These are phyloP conservation scores for Trissolcus basalis DNA, from an alignment of 1,140 invertebrate genomes.

Conservation along the genomic window DNA sequence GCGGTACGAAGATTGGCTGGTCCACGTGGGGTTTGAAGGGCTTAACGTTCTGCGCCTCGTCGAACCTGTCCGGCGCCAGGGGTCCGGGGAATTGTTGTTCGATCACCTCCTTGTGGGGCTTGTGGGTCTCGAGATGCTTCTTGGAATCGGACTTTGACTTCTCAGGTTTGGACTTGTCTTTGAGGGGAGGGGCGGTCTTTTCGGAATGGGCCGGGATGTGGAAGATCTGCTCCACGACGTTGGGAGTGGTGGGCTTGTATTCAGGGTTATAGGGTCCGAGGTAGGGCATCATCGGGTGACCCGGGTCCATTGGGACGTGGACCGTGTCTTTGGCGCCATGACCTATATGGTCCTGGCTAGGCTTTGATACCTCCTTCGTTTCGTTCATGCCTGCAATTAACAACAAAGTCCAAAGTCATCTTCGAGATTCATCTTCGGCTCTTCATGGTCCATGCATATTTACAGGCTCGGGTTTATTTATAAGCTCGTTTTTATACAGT, in stretches of 20 bases:
- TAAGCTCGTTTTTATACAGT: slow-evolving; percentile 46
- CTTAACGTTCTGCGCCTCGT: slow-evolving; percentile 41
- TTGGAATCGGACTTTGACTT: slow-evolving; percentile 66
- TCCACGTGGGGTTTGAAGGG: slow-evolving; percentile 37
- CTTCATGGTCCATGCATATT: slow-evolving; percentile 69
- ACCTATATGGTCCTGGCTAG: slow-evolving; percentile 31
- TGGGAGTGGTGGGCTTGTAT: slow-evolving; percentile 68
- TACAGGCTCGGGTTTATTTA: slow-evolving; percentile 59
- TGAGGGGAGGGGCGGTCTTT: slow-evolving; percentile 58
- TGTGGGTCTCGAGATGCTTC: slow-evolving; percentile 68
- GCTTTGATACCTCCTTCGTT: slow-evolving; percentile 61
- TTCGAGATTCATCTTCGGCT: slow-evolving; percentile 33
- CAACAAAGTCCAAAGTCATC: slow-evolving; percentile 73
- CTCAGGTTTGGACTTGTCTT: slow-evolving; percentile 64
- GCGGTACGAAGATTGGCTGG: slow-evolving; percentile 67
- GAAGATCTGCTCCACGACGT: slow-evolving; percentile 68
- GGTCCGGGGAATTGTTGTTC: slow-evolving; percentile 69
- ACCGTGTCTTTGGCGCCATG: slow-evolving; percentile 48
- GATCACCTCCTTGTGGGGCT: slow-evolving; percentile 59
- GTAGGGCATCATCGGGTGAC: slow-evolving; percentile 69
- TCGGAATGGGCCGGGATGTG: slow-evolving; percentile 63
- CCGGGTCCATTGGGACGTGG: slow-evolving; percentile 73
- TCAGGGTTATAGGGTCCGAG: slow-evolving; percentile 75
- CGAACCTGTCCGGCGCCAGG: slow-evolving; percentile 65
- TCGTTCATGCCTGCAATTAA: slow-evolving; percentile 73